phyloP scores from a whole-genome alignment of 2,113 vertebrate species.

The Fregetta grallaria region DNA sequence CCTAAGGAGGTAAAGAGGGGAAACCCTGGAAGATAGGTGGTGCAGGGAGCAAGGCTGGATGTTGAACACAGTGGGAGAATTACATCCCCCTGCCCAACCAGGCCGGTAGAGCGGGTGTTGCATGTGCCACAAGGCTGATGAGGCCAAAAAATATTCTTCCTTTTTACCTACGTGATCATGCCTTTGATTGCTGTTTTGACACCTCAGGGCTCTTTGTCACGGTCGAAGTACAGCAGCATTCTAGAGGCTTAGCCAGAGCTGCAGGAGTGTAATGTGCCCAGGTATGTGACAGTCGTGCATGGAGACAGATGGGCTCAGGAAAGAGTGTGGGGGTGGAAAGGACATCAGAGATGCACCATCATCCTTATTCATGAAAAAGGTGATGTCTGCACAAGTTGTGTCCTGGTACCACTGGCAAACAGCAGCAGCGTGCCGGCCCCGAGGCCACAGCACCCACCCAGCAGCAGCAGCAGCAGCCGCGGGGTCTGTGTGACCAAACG shows the following conservation, averaged over 20 bases:
- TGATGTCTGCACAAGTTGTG: not conserved
- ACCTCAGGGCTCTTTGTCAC: not conserved
- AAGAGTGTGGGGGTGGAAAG: not conserved
- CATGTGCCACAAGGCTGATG: not conserved
- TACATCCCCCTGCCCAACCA: not conserved
- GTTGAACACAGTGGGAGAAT: not conserved
- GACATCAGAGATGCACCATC: not conserved
- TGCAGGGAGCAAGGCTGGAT: not conserved
- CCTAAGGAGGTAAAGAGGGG: not conserved
- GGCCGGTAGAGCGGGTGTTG: not conserved
- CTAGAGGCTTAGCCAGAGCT: not conserved
- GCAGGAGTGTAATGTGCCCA: accelerated
- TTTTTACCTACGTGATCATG: not conserved
- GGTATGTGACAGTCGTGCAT: not conserved
- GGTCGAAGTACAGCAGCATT: not conserved
- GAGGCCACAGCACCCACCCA: not conserved
- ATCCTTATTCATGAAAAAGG: not conserved
- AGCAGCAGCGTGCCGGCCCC: not conserved
- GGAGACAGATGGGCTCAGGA: not conserved
- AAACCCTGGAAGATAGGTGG: not conserved
- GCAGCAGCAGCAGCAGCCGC: not conserved
- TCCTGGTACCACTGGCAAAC: not conserved
- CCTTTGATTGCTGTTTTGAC: not conserved
- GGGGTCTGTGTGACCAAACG: not conserved
- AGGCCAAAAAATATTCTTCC: not conserved